Evolutionary conservation across 2,888 invertebrate species (phyloP), one percentile per base, ranked within the genome.

Genomic region (Sphinx pinastri): DNA sequence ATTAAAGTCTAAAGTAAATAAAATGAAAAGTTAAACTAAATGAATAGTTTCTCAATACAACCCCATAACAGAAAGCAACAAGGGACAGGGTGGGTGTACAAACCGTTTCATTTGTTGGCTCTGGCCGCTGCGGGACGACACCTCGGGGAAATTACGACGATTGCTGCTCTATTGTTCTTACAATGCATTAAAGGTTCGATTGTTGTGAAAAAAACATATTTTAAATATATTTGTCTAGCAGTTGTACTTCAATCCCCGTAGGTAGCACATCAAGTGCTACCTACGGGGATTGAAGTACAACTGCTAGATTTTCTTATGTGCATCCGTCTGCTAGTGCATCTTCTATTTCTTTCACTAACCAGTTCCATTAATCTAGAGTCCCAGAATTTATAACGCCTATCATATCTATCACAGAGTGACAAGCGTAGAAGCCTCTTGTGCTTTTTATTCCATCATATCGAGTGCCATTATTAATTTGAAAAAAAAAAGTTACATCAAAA

Each of bases 31-130:
- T 3, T 5, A 38, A 8, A 38, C 38, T 19, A 55, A 55, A 55
- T 4, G 10, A 19, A 55, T 19, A 11, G n/a, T n/a, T 2, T 55
- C 19, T 19, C 55, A 63, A 63, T 16, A 60, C 19, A 60, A 5
- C 45, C 19, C 60, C 16, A 60, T 63, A 19, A 63, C 45, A 54
- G 54, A 51, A 71, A 58, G 68, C 71, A 19, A 54, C 47, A 25
- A 19, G 63, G 63, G 63, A 70, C 68, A 7, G 58, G 70, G 63
- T 52, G 68, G 49, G 25, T 63, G 68, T 59, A 54, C 60, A 47
- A 57, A 57, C 19, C 16, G 66, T 49, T 54, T 58, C 47, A 70
- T 70, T 72, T 70, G 68, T 60, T 70, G 38, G 70, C 70, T 68
- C 68, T 68, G 57, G 45, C 49, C 67, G 51, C 57, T 58, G 52